Percentiles rank a stretch among this genome's conserved stretches.
phyloP scores from a whole-genome alignment of 2,113 vertebrate species.

The Symphodus melops region DNA sequence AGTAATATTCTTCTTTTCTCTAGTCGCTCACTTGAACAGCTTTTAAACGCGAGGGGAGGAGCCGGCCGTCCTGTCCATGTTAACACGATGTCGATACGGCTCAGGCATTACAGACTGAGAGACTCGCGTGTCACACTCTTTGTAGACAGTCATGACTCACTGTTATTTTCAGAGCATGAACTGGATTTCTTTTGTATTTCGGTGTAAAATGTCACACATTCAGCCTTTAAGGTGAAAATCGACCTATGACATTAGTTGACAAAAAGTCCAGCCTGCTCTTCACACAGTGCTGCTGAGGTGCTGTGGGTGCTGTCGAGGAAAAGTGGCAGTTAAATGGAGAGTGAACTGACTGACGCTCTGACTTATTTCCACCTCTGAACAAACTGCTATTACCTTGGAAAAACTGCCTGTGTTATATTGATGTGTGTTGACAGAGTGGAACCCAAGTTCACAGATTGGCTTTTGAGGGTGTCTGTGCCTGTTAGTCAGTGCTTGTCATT shows the following conservation, averaged over 20 bases:
- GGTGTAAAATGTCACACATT: too few relatives aligned
- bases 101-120: too few relatives aligned
- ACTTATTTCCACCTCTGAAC: constrained; percentile 31
- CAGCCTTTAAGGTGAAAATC: too few relatives aligned
- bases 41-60: too few relatives aligned
- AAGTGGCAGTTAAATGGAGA: constrained; percentile 54
- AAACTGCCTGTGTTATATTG: constrained; percentile 27
- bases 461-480: constrained; percentile 20
- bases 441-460: constrained; percentile 2
- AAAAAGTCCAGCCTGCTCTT: not conserved
- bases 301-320: not conserved
- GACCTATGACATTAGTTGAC: not conserved
- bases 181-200: too few relatives aligned
- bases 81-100: too few relatives aligned
- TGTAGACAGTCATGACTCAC: too few relatives aligned
- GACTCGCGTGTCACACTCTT: too few relatives aligned
- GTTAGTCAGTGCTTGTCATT: constrained; percentile 25
- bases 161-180: too few relatives aligned
- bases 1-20: too few relatives aligned
- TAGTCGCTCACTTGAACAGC: too few relatives aligned
- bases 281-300: not conserved
- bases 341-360: constrained; percentile 2
- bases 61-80: too few relatives aligned
- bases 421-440: constrained; percentile 40
- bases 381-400: constrained; percentile 30